phyloP scores from a whole-genome alignment of 2,113 vertebrate genomes.

The Patagioenas fasciata region DNA sequence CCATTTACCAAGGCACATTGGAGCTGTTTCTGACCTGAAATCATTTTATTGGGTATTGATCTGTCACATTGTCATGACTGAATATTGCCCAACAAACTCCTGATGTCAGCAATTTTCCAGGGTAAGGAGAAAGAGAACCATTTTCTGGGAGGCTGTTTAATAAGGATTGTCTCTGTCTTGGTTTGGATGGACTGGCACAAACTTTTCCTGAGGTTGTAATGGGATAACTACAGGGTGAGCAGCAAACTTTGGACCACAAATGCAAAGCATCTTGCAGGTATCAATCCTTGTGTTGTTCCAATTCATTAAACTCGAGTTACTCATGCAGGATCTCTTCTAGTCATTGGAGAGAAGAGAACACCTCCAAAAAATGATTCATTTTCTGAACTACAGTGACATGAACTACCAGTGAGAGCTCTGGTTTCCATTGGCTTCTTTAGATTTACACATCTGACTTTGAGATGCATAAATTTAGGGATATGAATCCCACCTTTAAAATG shows the following conservation, averaged over 20 bases:
- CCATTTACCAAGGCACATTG: neutral
- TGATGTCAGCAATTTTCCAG: neutral
- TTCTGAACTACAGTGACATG: neutral
- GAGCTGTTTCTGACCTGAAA: neutral
- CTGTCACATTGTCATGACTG: neutral
- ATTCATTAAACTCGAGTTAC: neutral
- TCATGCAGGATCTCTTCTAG: neutral
- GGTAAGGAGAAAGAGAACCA: neutral
- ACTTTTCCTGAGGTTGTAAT: neutral
- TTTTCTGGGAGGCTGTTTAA: neutral
- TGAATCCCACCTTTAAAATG: neutral
- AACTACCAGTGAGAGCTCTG: neutral
- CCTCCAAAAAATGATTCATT: neutral
- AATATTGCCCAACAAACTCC: neutral
- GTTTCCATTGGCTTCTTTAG: neutral
- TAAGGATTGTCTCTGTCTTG: neutral
- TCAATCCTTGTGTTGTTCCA: neutral
- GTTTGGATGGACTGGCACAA: neutral
- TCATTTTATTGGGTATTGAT: neutral
- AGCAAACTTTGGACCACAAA: fast-evolving
- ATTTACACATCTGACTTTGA: neutral
- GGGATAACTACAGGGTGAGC: neutral
- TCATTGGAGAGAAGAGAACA: neutral
- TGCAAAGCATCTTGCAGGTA: neutral
- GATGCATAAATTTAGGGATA: neutral